phyloP scores from a whole-genome alignment of 2,888 invertebrate species.

The Drosophila kanekoi region DNA sequence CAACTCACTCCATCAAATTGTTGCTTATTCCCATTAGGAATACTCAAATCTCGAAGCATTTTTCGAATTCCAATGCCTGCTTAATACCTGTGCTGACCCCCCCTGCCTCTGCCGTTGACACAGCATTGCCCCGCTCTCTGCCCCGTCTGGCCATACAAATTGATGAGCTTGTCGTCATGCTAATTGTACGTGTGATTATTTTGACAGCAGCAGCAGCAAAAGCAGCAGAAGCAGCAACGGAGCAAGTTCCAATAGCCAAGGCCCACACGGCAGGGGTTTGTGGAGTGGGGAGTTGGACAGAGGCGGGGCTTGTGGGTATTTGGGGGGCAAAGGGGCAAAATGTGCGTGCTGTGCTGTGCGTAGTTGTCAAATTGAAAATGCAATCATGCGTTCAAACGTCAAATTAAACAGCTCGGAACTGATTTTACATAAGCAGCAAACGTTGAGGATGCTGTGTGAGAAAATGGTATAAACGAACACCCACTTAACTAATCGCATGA shows the following conservation, averaged over 20 bases:
- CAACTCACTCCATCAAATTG: neutral
- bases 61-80: slow-evolving; percentile 26
- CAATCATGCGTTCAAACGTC: slow-evolving; percentile 83
- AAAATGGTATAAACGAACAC: slow-evolving; percentile 64
- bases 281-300: neutral
- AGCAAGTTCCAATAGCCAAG: slow-evolving; percentile 49
- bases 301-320: neutral
- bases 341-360: slow-evolving; percentile 47
- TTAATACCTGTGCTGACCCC: slow-evolving; percentile 22
- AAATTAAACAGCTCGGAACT: slow-evolving; percentile 82
- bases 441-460: slow-evolving; percentile 26
- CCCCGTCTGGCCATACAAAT: slow-evolving; percentile 54
- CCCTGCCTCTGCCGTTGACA: no score
- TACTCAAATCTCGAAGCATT: slow-evolving; percentile 9
- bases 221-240: slow-evolving; percentile 18
- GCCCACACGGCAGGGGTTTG: slow-evolving; percentile 34
- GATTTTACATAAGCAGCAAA: slow-evolving; percentile 70
- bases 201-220: slow-evolving; percentile 68
- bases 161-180: slow-evolving; percentile 78
- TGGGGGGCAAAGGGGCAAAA: slow-evolving; percentile 13
- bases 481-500: slow-evolving; percentile 84
- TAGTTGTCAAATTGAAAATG: slow-evolving; percentile 78
- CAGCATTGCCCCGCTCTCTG: no score
- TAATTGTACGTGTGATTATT: slow-evolving; percentile 83
- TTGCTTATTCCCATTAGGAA: neutral